phyloP scores from a whole-genome alignment of 2,888 invertebrate genomes.

The Schrankia costaestrigalis region DNA sequence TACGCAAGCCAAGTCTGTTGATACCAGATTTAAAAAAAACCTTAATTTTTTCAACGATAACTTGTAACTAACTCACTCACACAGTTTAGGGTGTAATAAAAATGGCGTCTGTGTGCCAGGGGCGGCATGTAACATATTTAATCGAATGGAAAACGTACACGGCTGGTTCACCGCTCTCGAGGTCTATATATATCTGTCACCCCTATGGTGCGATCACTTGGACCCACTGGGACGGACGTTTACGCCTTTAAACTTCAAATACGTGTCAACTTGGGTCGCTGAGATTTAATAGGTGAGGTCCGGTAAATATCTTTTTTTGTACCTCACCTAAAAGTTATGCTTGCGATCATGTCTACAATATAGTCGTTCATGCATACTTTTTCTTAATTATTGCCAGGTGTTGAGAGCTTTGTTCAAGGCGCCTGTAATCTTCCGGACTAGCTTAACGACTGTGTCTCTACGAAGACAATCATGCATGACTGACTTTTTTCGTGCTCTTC shows the following conservation, averaged over 20 bases:
- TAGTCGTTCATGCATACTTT: no score
- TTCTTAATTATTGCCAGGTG: no score
- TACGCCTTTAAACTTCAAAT: conserved; percentile 36
- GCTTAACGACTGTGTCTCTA: no score
- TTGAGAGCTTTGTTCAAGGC: no score
- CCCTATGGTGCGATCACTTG: conserved; percentile 21
- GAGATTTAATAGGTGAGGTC: conserved; percentile 27
- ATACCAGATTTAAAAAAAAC: no score
- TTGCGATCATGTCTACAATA: no score
- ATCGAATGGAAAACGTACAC: conserved; percentile 50
- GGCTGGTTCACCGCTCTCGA: conserved; percentile 42
- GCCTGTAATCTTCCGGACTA: no score
- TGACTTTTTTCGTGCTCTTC: no score
- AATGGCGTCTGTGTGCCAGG: conserved; percentile 16
- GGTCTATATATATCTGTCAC: conserved; percentile 39
- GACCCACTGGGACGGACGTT: conserved; percentile 30
- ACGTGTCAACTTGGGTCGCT: conserved; percentile 24
- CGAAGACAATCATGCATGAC: no score
- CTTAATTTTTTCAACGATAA: no score
- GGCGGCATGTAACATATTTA: conserved; percentile 42
- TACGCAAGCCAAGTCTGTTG: no score
- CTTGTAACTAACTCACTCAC: conserved; percentile 15
- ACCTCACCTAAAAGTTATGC: conserved; percentile 9
- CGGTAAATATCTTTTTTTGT: conserved; percentile 20
- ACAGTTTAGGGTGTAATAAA: background rate